Evolutionary conservation across 2,888 invertebrate species (phyloP).

Genomic region (Nemapogon koenigi): DNA sequence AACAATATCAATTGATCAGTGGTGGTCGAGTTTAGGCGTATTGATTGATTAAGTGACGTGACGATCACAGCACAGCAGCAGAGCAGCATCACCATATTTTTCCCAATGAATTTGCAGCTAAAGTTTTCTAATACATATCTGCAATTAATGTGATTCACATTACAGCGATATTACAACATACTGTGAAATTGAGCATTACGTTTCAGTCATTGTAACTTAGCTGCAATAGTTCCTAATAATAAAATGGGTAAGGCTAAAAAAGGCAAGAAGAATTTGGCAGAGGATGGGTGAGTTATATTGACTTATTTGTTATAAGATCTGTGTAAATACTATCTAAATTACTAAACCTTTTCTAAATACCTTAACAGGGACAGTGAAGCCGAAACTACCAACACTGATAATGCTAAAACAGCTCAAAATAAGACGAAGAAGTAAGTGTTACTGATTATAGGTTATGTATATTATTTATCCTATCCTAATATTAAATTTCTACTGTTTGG

Average conservation of each 20-base stretch:
- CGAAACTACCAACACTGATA: slow-evolving; percentile 48
- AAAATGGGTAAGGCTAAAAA: slow-evolving; percentile 86
- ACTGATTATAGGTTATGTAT: slow-evolving; percentile 42
- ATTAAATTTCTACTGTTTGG: slow-evolving; percentile 3
- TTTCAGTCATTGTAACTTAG: slow-evolving; percentile 51
- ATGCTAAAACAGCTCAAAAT: slow-evolving; percentile 39
- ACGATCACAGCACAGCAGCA: too few relatives aligned
- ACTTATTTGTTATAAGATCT: slow-evolving; percentile 5
- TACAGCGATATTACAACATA: slow-evolving; percentile 53
- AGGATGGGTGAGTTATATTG: slow-evolving; percentile 67
- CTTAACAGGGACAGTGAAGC: slow-evolving; percentile 68
- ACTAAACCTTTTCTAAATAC: slow-evolving; percentile 9
- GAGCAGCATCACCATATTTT: too few relatives aligned
- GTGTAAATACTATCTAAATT: slow-evolving; percentile 4
- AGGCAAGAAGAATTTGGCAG: slow-evolving; percentile 78
- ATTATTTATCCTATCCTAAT: not conserved
- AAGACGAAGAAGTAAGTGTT: slow-evolving; percentile 50
- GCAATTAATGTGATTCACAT: slow-evolving; percentile 62
- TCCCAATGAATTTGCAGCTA: too few relatives aligned
- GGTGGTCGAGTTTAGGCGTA: too few relatives aligned
- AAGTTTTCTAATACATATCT: too few relatives aligned
- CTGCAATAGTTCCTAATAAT: slow-evolving; percentile 28
- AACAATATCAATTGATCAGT: too few relatives aligned
- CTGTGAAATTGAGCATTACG: slow-evolving; percentile 37
- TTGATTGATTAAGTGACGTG: too few relatives aligned